Conservation (phyloP, 2,888 invertebrate genomes). For the Chromoteleia sp. region DNA sequence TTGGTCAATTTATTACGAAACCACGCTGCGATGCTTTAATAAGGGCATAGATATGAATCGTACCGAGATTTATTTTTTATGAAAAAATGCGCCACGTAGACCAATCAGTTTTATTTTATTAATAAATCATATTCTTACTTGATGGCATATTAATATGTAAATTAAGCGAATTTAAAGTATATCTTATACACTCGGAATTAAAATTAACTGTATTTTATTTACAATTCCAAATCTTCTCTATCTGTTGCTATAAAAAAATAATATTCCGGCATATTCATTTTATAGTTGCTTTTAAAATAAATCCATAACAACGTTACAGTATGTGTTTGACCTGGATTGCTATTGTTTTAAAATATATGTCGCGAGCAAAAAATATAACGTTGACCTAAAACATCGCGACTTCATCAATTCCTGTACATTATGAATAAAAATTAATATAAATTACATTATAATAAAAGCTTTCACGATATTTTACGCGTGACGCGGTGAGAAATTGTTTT, state of each 20-base stretch:
- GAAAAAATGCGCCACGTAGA: slow-evolving; percentile 15
- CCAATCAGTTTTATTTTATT: slow-evolving; percentile 19
- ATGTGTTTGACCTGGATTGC: neutral
- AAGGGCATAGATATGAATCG: slow-evolving; percentile 41
- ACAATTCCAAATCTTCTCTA: too few relatives aligned
- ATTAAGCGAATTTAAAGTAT: neutral
- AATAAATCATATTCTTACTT: slow-evolving; percentile 18
- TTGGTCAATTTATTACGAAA: slow-evolving; percentile 64
- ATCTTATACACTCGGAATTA: too few relatives aligned
- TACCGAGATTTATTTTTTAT: slow-evolving; percentile 49
- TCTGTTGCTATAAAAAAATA: neutral
- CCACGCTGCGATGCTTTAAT: slow-evolving; percentile 59
- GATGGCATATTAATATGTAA: neutral
- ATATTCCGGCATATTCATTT: neutral
- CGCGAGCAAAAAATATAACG: slow-evolving; percentile 12
- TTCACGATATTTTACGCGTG: slow-evolving; percentile 8
- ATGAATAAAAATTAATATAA: slow-evolving; percentile 36
- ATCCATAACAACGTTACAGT: neutral
- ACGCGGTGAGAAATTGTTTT: slow-evolving; percentile 13
- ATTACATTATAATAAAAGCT: slow-evolving; percentile 48
- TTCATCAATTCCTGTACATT: slow-evolving; percentile 11
- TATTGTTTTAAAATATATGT: slow-evolving; percentile 5
- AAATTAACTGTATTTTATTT: too few relatives aligned
- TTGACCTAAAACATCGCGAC: slow-evolving; percentile 16
- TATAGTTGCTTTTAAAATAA: slow-evolving; percentile 4